Evolutionary conservation across 2,113 vertebrate species (phyloP).

Genomic region (Saguinus imperator): DNA sequence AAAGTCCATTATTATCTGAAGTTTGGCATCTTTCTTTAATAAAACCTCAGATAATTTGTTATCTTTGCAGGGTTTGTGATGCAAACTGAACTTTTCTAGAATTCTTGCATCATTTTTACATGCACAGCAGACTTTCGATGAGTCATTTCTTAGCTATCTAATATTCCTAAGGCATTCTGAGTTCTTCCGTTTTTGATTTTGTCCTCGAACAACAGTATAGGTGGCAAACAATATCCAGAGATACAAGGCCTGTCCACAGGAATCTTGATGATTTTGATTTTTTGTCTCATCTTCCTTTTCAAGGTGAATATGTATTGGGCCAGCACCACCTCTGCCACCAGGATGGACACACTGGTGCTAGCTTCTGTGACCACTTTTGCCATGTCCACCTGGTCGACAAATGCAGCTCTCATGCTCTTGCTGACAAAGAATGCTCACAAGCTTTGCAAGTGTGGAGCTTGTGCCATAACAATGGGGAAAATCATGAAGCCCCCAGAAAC

Average conservation of each 20-base stretch:
- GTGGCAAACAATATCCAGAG: neutral
- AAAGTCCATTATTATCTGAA: slow-evolving; percentile 94
- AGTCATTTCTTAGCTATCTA: neutral
- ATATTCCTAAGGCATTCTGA: neutral
- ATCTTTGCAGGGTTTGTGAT: slow-evolving; percentile 90
- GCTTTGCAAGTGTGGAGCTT: neutral
- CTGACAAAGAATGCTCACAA: neutral
- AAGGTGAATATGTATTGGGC: slow-evolving; percentile 90
- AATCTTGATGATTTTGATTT: slow-evolving; percentile 91
- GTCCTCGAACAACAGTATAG: neutral
- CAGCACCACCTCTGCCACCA: slow-evolving; percentile 89
- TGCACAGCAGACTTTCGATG: neutral
- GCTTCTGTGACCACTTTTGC: slow-evolving; percentile 87
- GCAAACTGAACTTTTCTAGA: slow-evolving; percentile 91
- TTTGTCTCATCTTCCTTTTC: slow-evolving; percentile 91
- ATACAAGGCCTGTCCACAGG: neutral
- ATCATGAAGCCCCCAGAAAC: neutral
- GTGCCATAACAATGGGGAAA: neutral
- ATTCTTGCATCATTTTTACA: slow-evolving; percentile 87
- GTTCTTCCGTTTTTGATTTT: neutral
- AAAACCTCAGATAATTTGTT: slow-evolving; percentile 92
- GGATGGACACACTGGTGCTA: slow-evolving; percentile 87
- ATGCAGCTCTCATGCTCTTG: neutral
- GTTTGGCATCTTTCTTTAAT: slow-evolving; percentile 92
- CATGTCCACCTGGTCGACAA: slow-evolving; percentile 63